Evolutionary conservation across 2,797 vertebrate species (phyloP), one percentile per base, ranked within the genome.

Genomic region (Lophotriccus pileatus): DNA sequence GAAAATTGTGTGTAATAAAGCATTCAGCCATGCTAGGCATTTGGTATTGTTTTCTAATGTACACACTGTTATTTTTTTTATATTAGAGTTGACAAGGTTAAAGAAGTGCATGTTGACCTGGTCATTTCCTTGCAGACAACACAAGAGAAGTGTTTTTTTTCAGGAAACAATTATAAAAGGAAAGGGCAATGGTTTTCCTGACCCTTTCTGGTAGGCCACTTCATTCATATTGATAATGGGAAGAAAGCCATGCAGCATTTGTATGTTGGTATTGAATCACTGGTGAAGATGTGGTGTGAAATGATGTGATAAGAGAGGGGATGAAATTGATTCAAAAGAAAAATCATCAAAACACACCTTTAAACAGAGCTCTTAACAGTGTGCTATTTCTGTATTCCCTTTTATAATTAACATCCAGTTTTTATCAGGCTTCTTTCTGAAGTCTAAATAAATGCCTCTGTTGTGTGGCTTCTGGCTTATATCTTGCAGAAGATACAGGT

Each of bases 321-420:
- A 77, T 62, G 30, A 94, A 96, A 94, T 74, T 67, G 60, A 73
- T 69, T 95, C 62, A 82, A 85, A 93, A 73, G 80, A 84, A 94
- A 95, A 95, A 90, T 80, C 21, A 75, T 91, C 83, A 92, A 87
- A 94, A 84, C 79, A 87, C 23, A 74, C 49, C 84, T 91, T 76
- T 72, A 82, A 92, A 66, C 17, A 75, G 63, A 79, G 50, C 68
- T 90, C 37, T 93, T 91, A 95, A 69, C 47, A 34, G n/a, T 88
- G 10, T 47, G 28, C 43, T 93, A 67, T 89, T 89, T 53, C 73
- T 89, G 23, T 83, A 72, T 56, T 69, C 62, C 28, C 28, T 92
- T 93, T 88, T 90, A 94, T 78, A 97, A 97, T 95, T 95, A 97
- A 86, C 64, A 90, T 68, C 49, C 77, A 72, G 28, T 87, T 95